phyloP scores from a whole-genome alignment of 2,797 vertebrate genomes.

The Rhabdomys pumilio region DNA sequence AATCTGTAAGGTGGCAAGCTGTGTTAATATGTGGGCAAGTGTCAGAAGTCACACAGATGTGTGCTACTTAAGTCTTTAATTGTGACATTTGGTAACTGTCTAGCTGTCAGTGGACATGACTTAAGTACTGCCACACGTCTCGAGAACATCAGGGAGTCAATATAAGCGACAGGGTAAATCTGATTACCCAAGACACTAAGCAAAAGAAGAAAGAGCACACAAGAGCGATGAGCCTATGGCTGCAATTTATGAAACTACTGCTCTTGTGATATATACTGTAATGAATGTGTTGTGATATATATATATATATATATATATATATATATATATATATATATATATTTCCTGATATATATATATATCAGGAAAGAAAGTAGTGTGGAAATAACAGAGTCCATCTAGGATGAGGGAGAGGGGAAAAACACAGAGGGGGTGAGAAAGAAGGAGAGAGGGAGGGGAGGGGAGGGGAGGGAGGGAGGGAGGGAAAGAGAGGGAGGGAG shows the following conservation, averaged over 20 bases:
- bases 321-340: too few species aligned
- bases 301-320: too few species aligned
- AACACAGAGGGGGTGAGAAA: not conserved
- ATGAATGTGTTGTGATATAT: not conserved
- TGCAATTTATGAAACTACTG: conserved; percentile 65
- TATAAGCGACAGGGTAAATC: conserved; percentile 78
- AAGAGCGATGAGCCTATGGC: conserved; percentile 59
- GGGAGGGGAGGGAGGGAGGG: too few species aligned
- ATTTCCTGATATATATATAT: too few species aligned
- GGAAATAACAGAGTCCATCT: conserved; percentile 13
- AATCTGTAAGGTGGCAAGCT: conserved; percentile 52
- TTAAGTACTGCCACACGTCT: conserved; percentile 84
- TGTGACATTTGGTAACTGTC: conserved; percentile 82
- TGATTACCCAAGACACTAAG: conserved; percentile 73
- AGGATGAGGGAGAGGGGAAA: not conserved
- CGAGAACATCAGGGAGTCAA: conserved; percentile 75
- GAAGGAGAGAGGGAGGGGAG: too few species aligned
- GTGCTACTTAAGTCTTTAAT: conserved; percentile 83
- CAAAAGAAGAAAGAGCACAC: conserved; percentile 53
- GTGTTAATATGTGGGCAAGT: conserved; percentile 59
- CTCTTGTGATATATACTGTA: conserved; percentile 8
- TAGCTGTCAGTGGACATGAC: conserved; percentile 82
- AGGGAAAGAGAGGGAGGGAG: not conserved
- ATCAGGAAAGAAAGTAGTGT: conserved; percentile 3
- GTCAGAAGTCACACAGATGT: conserved; percentile 77